Percentiles rank a stretch among this genome's conserved stretches.
phyloP scores from a whole-genome alignment of 2,888 invertebrate genomes.

The Caenorhabditis macrosperma region DNA sequence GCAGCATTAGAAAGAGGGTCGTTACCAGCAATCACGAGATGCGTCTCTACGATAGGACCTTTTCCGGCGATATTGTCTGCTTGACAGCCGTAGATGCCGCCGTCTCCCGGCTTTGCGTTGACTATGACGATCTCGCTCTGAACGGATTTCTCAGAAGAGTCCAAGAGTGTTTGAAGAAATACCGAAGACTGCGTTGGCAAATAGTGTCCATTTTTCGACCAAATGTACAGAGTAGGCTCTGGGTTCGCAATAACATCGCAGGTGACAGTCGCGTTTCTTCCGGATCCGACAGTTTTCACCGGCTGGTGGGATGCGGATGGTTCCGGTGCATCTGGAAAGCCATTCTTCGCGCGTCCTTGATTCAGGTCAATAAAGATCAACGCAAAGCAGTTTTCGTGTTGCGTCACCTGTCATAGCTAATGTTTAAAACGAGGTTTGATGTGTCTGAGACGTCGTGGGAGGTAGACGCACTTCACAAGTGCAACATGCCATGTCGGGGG shows the following conservation, averaged over 20 bases:
- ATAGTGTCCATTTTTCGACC: constrained; percentile 77
- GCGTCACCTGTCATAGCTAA: not conserved
- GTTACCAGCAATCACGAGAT: constrained; percentile 73
- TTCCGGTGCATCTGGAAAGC: constrained; percentile 54
- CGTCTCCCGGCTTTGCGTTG: constrained; percentile 65
- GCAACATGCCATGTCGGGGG: not conserved
- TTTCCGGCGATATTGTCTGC: constrained; percentile 74
- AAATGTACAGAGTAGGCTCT: constrained; percentile 66
- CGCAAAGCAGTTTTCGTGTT: not conserved
- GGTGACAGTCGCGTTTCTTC: constrained; percentile 60
- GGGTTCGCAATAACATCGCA: constrained; percentile 79
- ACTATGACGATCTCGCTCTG: constrained; percentile 42
- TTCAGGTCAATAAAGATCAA: too few species aligned
- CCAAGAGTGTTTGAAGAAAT: not conserved
- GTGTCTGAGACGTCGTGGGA: not conserved
- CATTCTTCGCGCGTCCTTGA: too few species aligned
- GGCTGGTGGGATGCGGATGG: constrained; percentile 63
- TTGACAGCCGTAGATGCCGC: constrained; percentile 75
- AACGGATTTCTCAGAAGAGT: not conserved
- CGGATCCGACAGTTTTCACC: constrained; percentile 68
- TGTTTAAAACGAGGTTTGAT: not conserved
- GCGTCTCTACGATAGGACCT: constrained; percentile 73
- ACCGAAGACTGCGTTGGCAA: constrained; percentile 57
- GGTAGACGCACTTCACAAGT: constrained; percentile 12
- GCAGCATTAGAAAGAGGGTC: not conserved